These are phyloP conservation scores for Plumapathes pennacea DNA, from an alignment of 92 coral and sea anemone species.

Conservation along the genomic window DNA sequence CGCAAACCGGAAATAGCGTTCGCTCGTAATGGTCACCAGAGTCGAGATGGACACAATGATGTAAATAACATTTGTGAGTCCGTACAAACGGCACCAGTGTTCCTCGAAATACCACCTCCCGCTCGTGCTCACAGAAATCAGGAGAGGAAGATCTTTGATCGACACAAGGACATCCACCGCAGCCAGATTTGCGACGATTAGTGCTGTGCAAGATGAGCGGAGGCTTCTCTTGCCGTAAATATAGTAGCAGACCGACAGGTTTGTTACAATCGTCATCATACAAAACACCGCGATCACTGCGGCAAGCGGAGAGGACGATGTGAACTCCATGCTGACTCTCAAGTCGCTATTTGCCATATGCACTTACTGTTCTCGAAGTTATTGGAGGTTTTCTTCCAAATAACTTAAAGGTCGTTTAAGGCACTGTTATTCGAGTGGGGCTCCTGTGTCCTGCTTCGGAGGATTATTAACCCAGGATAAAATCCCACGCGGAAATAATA, in stretches of 20 bases:
- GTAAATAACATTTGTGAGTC: constrained; percentile 94
- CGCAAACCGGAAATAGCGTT: constrained; percentile 68
- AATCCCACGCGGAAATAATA: no score
- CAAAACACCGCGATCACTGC: constrained; percentile 77
- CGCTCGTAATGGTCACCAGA: constrained; percentile 89
- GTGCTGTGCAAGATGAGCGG: constrained; percentile 88
- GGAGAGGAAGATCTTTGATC: constrained; percentile 87
- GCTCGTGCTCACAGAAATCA: constrained; percentile 70
- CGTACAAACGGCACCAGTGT: constrained; percentile 96
- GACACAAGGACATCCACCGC: constrained; percentile 93
- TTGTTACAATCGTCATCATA: constrained; percentile 77
- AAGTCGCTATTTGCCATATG: no score
- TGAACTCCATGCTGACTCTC: constrained; percentile 64
- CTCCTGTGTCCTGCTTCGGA: no score
- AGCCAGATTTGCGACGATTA: constrained; percentile 93
- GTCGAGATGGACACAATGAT: constrained; percentile 96
- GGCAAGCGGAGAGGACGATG: constrained; percentile 78
- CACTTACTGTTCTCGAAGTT: no score
- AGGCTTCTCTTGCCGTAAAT: constrained; percentile 90
- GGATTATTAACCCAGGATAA: no score
- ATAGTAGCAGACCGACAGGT: constrained; percentile 79
- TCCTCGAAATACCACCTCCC: constrained; percentile 98
- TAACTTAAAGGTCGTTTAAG: no score
- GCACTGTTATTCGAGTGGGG: no score
- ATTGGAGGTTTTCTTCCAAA: no score